phyloP scores from a whole-genome alignment of 2,113 vertebrate genomes.

The Eonycteris spelaea region DNA sequence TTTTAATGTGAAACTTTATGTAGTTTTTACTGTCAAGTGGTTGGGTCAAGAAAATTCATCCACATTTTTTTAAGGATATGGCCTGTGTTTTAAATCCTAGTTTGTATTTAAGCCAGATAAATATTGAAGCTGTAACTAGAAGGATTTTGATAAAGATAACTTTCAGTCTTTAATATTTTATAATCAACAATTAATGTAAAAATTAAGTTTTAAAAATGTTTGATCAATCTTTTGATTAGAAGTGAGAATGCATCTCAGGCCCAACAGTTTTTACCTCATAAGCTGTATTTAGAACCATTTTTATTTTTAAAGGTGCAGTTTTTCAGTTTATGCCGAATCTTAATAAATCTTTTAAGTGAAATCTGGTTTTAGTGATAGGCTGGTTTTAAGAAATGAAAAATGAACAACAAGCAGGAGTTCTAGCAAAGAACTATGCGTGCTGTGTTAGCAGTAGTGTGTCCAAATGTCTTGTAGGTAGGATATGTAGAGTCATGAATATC shows the following conservation, averaged over 20 bases:
- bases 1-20: slow-evolving; percentile 19
- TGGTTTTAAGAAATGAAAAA: slow-evolving; percentile 9
- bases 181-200: background rate
- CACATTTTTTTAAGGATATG: background rate
- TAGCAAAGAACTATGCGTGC: background rate
- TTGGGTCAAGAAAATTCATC: background rate
- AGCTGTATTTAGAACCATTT: background rate
- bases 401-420: background rate
- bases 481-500: rapidly evolving
- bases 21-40: background rate
- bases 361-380: background rate
- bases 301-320: background rate
- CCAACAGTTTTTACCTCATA: background rate
- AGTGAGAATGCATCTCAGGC: background rate
- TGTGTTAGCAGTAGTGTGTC: background rate
- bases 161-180: background rate
- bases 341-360: slow-evolving; percentile 14
- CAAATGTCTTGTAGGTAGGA: background rate
- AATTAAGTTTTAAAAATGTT: background rate
- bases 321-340: background rate
- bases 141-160: background rate
- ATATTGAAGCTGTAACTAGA: background rate
- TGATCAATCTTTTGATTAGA: background rate
- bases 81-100: background rate
- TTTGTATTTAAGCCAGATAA: background rate